phyloP scores from a whole-genome alignment of 2,113 vertebrate genomes.

The Ceyx cyanopectus region DNA sequence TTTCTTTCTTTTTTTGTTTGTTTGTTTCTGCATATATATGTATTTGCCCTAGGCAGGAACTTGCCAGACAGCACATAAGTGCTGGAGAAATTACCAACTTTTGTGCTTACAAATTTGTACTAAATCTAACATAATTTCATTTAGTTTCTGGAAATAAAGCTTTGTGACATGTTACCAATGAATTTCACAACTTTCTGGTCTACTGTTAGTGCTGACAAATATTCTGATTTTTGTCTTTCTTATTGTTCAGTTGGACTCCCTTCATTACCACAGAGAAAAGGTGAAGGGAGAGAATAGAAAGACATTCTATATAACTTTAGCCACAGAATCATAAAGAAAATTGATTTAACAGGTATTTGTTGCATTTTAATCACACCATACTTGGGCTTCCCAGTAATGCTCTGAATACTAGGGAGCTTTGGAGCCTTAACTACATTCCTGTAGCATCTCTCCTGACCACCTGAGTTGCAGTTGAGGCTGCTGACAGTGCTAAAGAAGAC shows the following conservation, averaged over 20 bases:
- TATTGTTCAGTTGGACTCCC: neutral
- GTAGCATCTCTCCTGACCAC: neutral
- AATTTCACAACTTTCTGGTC: neutral
- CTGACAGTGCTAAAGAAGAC: neutral
- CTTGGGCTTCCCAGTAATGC: neutral
- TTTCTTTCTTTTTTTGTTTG: neutral
- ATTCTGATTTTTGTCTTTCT: neutral
- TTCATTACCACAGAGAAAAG: neutral
- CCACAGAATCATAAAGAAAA: neutral
- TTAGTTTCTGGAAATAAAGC: neutral
- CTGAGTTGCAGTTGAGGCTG: neutral
- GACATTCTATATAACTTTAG: neutral
- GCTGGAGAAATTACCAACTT: neutral
- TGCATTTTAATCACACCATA: neutral
- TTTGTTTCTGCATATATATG: neutral
- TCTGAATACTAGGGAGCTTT: neutral
- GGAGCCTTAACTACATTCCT: neutral
- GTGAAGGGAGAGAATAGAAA: neutral
- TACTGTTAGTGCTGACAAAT: neutral
- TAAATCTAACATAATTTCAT: neutral
- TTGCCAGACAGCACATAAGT: neutral
- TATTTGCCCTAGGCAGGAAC: conserved; percentile 36
- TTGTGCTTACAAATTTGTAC: neutral
- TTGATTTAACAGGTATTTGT: neutral
- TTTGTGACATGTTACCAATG: neutral